These are phyloP conservation scores for Plecotus auritus DNA, from an alignment of 2,113 vertebrate genomes.

Conservation along the genomic window DNA sequence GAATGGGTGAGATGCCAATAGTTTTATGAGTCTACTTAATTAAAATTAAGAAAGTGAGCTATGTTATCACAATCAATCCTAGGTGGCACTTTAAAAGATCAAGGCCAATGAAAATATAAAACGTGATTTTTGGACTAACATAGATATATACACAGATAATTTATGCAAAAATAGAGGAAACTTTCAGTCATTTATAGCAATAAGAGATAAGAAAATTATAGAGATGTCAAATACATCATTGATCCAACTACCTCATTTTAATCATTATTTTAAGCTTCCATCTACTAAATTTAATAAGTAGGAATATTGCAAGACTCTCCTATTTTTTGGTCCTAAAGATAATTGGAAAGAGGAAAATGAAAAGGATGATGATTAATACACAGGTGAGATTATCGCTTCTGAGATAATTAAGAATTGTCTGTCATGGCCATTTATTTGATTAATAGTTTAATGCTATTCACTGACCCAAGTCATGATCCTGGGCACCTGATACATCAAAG, in stretches of 20 bases:
- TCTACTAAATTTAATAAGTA: background rate
- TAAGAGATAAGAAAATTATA: constrained; percentile 36
- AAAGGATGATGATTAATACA: constrained; percentile 2
- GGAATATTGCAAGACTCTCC: background rate
- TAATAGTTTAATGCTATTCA: background rate
- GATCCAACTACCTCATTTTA: constrained; percentile 35
- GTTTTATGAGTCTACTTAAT: background rate
- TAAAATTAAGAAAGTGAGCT: constrained; percentile 19
- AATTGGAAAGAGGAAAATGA: background rate
- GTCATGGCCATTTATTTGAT: background rate
- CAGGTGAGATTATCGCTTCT: background rate
- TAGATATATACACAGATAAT: background rate
- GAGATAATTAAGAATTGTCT: background rate
- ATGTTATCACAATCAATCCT: background rate
- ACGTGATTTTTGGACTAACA: background rate
- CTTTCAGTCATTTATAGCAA: background rate
- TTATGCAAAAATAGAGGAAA: constrained; percentile 4
- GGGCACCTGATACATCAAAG: background rate
- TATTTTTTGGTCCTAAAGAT: background rate
- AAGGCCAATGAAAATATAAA: background rate
- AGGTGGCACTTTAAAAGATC: constrained; percentile 22
- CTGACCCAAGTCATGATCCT: background rate
- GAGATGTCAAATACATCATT: constrained; percentile 5
- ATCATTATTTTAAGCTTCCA: constrained; percentile 16
- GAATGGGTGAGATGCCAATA: background rate